These are phyloP conservation scores for Iphiclides podalirius DNA, from an alignment of 2,888 invertebrate genomes.

Conservation along the genomic window DNA sequence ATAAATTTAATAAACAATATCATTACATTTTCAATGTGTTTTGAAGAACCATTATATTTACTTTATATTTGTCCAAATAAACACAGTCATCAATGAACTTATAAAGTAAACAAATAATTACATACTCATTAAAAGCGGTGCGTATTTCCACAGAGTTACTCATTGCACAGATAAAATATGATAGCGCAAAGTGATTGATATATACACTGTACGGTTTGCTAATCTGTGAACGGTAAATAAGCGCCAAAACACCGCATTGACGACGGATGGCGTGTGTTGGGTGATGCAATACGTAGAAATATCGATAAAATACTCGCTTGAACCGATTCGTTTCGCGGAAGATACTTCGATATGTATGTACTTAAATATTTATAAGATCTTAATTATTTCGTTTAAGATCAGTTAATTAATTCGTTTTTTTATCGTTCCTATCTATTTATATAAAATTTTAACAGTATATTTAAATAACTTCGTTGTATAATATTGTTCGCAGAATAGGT, in stretches of 20 bases:
- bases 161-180: slow-evolving; percentile 12
- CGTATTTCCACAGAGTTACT: background rate
- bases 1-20: no score
- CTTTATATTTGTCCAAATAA: no score
- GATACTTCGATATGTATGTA: background rate
- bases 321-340: background rate
- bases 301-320: slow-evolving; percentile 11
- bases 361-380: background rate
- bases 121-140: slow-evolving; percentile 13
- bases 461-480: no score
- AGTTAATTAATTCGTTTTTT: no score
- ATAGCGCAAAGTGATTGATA: slow-evolving; percentile 9
- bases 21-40: no score
- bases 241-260: slow-evolving; percentile 32
- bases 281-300: slow-evolving; percentile 46
- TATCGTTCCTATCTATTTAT: no score
- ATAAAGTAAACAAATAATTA: slow-evolving; percentile 20
- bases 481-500: no score
- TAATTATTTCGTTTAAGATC: slow-evolving; percentile 3
- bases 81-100: slow-evolving; percentile 12
- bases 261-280: slow-evolving; percentile 22
- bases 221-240: slow-evolving; percentile 35
- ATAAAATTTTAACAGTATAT: no score
- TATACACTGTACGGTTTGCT: slow-evolving; percentile 3
- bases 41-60: no score